A percentile compares a stretch with the other conserved stretches of the same genome.
phyloP scores from a whole-genome alignment of 2,113 vertebrate genomes.

The Ceratotherium simum region DNA sequence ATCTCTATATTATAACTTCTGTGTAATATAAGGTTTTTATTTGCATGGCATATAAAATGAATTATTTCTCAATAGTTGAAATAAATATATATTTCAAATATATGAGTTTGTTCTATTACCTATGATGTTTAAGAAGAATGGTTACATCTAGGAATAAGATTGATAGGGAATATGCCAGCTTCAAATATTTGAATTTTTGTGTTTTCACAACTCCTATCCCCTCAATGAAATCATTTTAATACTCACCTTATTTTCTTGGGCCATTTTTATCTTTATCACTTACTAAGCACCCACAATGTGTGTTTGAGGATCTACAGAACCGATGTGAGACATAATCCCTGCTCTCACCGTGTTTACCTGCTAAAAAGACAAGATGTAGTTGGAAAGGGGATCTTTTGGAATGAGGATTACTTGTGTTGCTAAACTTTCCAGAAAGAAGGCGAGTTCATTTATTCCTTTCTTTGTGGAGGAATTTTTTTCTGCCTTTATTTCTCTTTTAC shows the following conservation, averaged over 20 bases:
- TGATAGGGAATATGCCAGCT: background rate
- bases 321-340: background rate
- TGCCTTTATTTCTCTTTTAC: background rate
- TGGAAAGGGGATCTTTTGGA: background rate
- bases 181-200: background rate
- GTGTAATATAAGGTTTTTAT: background rate
- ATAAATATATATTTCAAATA: background rate
- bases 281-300: background rate
- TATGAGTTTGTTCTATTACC: background rate
- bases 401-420: background rate
- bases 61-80: background rate
- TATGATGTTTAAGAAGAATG: background rate
- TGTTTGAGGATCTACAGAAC: background rate
- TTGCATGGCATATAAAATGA: background rate
- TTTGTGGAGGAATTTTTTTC: background rate
- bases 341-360: background rate
- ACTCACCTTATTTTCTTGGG: background rate
- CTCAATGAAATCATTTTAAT: background rate
- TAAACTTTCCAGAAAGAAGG: background rate
- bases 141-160: background rate
- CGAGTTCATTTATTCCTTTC: background rate
- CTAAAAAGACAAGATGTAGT: background rate
- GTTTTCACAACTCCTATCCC: background rate
- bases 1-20: background rate
- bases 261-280: background rate